phyloP scores from a whole-genome alignment of 2,888 invertebrate genomes.

The Choreutis nemorana region DNA sequence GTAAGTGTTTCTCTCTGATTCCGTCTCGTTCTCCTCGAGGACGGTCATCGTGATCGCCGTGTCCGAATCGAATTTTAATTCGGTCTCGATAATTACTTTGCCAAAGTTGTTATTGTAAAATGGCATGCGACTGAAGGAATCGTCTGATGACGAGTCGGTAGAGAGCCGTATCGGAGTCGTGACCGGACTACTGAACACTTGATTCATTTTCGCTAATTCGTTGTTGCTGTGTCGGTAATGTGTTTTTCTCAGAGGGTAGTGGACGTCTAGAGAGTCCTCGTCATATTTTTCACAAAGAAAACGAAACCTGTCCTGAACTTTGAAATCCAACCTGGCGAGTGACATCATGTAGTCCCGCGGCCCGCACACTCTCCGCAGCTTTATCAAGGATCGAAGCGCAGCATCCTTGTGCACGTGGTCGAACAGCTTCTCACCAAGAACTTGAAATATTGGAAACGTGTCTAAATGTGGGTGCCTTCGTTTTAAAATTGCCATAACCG shows the following conservation, averaged over 20 bases:
- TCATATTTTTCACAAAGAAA: conserved; percentile 48
- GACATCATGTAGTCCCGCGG: conserved; percentile 69
- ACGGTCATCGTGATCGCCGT: conserved; percentile 87
- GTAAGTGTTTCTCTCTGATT: conserved; percentile 46
- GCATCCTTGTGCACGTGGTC: conserved; percentile 70
- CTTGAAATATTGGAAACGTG: conserved; percentile 57
- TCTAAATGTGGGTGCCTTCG: conserved; percentile 53
- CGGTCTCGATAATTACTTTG: conserved; percentile 81
- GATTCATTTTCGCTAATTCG: conserved; percentile 40
- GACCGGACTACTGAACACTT: conserved; percentile 32
- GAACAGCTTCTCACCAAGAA: conserved; percentile 63
- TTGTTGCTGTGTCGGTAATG: conserved; percentile 26
- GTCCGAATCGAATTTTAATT: conserved; percentile 82
- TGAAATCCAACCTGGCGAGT: conserved; percentile 43
- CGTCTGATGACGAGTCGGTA: conserved; percentile 68
- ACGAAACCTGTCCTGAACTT: conserved; percentile 61
- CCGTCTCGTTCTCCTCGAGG: conserved; percentile 71
- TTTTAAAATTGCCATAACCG: conserved; percentile 65
- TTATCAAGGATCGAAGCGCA: conserved; percentile 73
- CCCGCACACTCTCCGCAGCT: conserved; percentile 74
- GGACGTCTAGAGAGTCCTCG: conserved; percentile 55
- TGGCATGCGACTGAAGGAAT: conserved; percentile 48
- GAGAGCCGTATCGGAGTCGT: conserved; percentile 36
- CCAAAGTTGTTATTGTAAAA: conserved; percentile 58
- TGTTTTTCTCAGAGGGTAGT: conserved; percentile 45